These are phyloP conservation scores for Pteronura brasiliensis DNA, from an alignment of 2,113 vertebrate genomes.

Conservation along the genomic window DNA sequence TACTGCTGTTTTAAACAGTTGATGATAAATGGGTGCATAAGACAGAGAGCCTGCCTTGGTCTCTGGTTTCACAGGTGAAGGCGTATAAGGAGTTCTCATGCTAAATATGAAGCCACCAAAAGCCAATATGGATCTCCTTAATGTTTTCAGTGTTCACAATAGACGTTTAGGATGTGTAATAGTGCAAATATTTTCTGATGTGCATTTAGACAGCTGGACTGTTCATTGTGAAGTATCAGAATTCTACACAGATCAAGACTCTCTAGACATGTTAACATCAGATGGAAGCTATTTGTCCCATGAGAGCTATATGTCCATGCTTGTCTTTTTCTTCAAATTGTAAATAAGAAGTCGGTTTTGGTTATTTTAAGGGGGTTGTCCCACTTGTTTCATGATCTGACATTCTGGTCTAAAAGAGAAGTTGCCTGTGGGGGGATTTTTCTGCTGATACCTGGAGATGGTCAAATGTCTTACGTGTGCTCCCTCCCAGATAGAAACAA, in stretches of 20 bases:
- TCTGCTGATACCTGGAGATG: neutral
- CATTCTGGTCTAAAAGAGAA: neutral
- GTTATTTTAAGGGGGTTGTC: neutral
- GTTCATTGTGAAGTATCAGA: neutral
- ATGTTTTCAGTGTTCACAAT: neutral
- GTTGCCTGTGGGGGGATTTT: neutral
- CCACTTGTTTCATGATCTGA: neutral
- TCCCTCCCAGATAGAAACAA: neutral
- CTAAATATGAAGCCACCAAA: neutral
- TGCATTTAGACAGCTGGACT: neutral
- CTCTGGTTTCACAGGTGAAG: neutral
- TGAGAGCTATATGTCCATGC: no score
- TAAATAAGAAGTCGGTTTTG: neutral
- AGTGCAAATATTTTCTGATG: neutral
- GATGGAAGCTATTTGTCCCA: neutral
- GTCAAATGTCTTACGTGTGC: neutral
- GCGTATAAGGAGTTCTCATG: neutral
- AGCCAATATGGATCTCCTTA: neutral
- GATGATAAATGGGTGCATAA: neutral
- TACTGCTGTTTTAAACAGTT: neutral
- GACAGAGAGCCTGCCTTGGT: neutral
- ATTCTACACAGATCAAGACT: neutral
- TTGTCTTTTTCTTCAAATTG: neutral
- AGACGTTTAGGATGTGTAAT: neutral
- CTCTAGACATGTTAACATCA: neutral